Evolutionary conservation across 2,113 vertebrate species (phyloP).

Genomic region (Oreochromis niloticus): DNA sequence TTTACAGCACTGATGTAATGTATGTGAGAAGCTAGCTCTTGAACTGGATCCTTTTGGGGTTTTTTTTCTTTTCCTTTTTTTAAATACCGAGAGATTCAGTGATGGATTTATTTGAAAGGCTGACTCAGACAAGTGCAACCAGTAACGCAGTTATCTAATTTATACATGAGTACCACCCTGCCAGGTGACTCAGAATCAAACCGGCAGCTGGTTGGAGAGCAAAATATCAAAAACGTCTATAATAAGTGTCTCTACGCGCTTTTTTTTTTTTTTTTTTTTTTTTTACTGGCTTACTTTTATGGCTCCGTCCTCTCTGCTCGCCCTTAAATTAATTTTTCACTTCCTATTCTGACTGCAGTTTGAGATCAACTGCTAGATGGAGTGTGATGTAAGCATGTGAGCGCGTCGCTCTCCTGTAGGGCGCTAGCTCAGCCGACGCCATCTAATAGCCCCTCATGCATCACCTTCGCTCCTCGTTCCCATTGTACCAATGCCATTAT

Average conservation of each 20-base stretch:
- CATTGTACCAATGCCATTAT: conserved; percentile 15
- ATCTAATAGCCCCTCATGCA: conserved; percentile 43
- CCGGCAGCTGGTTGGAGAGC: neutral
- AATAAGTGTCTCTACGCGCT: neutral
- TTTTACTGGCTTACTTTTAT: neutral
- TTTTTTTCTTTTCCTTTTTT: neutral
- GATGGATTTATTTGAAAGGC: neutral
- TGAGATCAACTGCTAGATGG: conserved; percentile 21
- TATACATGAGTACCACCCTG: neutral
- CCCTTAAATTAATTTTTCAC: conserved; percentile 3
- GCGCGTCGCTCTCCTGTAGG: neutral
- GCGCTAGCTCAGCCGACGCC: neutral
- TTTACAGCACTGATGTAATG: neutral
- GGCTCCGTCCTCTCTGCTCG: neutral
- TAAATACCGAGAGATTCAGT: neutral
- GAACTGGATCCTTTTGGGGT: neutral
- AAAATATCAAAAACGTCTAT: neutral
- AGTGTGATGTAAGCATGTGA: neutral
- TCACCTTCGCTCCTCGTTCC: conserved; percentile 37
- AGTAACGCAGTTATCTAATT: neutral
- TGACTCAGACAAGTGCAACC: neutral
- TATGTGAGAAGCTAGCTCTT: neutral
- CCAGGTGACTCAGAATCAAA: neutral
- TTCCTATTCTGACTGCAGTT: neutral
- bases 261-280: neutral